Percentiles rank a stretch among this genome's conserved stretches.
These are phyloP conservation scores for Stictonetta naevosa DNA, from an alignment of 2,113 vertebrate species.

Conservation along the genomic window DNA sequence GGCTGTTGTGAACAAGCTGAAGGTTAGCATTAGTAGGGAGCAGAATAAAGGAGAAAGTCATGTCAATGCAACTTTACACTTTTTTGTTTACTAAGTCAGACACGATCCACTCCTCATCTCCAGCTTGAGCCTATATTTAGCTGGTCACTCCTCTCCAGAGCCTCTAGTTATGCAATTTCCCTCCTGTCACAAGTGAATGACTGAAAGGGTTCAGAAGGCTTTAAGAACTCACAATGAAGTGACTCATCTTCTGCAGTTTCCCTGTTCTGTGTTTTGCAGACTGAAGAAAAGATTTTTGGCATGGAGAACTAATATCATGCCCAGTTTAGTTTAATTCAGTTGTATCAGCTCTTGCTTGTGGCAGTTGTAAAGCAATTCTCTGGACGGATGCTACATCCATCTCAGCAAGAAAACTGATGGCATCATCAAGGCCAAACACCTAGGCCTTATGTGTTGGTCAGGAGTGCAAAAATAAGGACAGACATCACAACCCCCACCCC, in stretches of 20 bases:
- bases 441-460: neutral
- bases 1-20: neutral
- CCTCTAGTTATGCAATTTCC: neutral
- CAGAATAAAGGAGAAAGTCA: conserved; percentile 1
- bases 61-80: neutral
- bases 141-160: neutral
- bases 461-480: neutral
- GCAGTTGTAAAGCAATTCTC: neutral
- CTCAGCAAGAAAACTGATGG: neutral
- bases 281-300: neutral
- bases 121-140: conserved; percentile 7
- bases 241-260: conserved; percentile 1
- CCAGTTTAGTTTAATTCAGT: neutral
- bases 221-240: neutral
- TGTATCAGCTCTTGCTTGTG: neutral
- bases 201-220: neutral
- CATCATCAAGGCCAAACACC: neutral
- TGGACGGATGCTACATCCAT: neutral
- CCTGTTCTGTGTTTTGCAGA: neutral
- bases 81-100: neutral
- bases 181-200: neutral
- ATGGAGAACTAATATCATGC: neutral
- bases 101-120: neutral
- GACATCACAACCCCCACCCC: neutral
- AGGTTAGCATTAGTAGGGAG: neutral